Base-by-base conservation (phyloP, 2,113 vertebrate genomes). In the Gracilinanus agilis region DNA sequence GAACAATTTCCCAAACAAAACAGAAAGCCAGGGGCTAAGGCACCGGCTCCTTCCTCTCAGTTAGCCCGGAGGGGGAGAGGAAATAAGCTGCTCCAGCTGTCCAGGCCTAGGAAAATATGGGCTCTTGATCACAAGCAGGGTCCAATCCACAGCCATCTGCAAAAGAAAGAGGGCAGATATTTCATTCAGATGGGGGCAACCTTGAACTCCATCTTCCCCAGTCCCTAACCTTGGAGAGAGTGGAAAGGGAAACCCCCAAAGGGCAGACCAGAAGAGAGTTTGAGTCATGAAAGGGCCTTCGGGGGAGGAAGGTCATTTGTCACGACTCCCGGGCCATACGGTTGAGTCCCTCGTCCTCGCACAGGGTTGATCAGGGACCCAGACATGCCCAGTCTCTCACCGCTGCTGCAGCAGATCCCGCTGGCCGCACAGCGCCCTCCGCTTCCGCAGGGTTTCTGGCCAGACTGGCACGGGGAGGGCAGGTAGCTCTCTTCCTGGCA, bases 341-440 rank as follows among this genome's bases (percentile, higher is more conserved):
- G n/a, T 4, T 8, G n/a, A 40, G 67, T 1, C 19, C 67, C 67
- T 40, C 67, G 8, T 16, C 19, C n/a, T 83, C n/a, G 40, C 19
- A 21, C n/a, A 40, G 6, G 21, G 34, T 13, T 75, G 6, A 11
- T 6, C 34, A 2, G 19, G 34, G 67, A 23, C n/a, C n/a, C 67
- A 40, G 67, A 34, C 40, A 34, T 83, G 34, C n/a, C 29, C 61
- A 9, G 67, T 24, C 0, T 34, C 97, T 97, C 95, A 99, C 99
- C 99, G 90, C 98, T 96, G 96, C 98, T 98, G 95, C 99, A 99
- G 98, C 99, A 99, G 97, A 99, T 96, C 54, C 99, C 99, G 0
- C 98, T 96, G 0, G 99, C 98, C 0, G 99, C 99, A 0, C 99
- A 99, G 97, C 91, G 99, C 0, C 99, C 99, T 0, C 98, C 98